Evolutionary conservation across 1,140 invertebrate species (phyloP), one percentile per base, ranked within the genome.

Genomic region (Tetranychus cinnabarinus): DNA sequence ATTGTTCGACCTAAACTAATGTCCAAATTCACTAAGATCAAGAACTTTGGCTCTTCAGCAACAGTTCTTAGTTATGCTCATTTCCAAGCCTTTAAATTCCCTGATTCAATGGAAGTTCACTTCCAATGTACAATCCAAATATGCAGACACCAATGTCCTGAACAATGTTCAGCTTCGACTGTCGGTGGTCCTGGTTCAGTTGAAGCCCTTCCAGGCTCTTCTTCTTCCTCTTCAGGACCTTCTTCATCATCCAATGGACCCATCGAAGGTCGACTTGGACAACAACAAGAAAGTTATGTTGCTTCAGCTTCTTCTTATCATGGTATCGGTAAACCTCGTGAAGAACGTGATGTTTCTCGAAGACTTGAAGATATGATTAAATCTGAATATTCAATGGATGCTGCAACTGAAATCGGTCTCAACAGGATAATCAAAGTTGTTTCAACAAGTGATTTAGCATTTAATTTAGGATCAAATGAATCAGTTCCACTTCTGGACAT

Each of bases 11-110:
- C 86, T 3, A 93, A 93, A 71, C 87, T 93, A 61, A 92, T 93
- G 88, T 75, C 68, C 55, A 83, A 84, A 71, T 93, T 93, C 81
- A 86, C 89, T 66, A 93, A 93, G 74, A 88, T 92, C 63, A 90
- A 91, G 75, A 91, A 92, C 76, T 93, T 92, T 64, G 89, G 88
- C 1, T 84, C 86, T 1, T 88, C 85, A 36, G 89, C 89, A 5
- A 89, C 86, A 0, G 89, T 92, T 0, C 85, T 93, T 1, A 88
- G 86, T 56, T 93, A 90, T 69, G 88, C 89, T 2, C 89, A 92
- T 74, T 93, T 93, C 83, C 72, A 73, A 62, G 48, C 45, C 13
- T 50, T 62, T 75, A 57, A 60, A 57, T 68, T 68, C 47, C 67
- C 66, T 8, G 66, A 68, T 56, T 65, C 66, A 12, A 68, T 68